These are phyloP conservation scores for Rhizoglyphus robini DNA, from an alignment of 1,140 invertebrate genomes.

Conservation along the genomic window DNA sequence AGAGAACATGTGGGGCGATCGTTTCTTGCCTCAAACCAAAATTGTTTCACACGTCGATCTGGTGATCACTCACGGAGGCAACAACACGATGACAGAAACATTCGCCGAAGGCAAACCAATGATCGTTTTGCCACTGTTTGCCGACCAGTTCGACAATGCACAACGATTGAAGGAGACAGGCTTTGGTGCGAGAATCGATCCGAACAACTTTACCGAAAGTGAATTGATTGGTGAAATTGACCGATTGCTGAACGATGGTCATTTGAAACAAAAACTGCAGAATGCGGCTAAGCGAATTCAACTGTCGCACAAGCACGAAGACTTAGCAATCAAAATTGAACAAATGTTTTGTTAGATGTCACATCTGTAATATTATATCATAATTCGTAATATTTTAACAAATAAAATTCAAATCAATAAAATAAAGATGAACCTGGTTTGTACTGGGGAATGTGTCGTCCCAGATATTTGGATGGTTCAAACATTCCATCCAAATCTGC, in stretches of 20 bases:
- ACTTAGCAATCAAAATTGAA: background rate
- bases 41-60: conserved; percentile 22
- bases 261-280: background rate
- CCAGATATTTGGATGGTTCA: no score
- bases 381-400: no score
- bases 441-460: no score
- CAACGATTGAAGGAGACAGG: conserved; percentile 13
- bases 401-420: no score
- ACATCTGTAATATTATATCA: no score
- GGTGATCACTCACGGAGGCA: conserved; percentile 31
- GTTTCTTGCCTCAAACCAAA: conserved; percentile 2
- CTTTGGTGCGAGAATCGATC: background rate
- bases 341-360: background rate
- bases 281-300: background rate
- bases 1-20: conserved; percentile 19
- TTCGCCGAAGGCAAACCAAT: conserved; percentile 10
- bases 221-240: conserved; percentile 16
- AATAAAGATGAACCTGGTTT: no score
- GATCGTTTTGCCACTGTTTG: conserved; percentile 19
- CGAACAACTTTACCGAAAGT: conserved; percentile 11
- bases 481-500: no score
- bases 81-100: conserved; percentile 20
- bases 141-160: conserved; percentile 21
- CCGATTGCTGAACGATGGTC: background rate
- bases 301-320: background rate